Base-by-base conservation (phyloP, 2,888 invertebrate genomes). In the Dolichopus griseipennis region DNA sequence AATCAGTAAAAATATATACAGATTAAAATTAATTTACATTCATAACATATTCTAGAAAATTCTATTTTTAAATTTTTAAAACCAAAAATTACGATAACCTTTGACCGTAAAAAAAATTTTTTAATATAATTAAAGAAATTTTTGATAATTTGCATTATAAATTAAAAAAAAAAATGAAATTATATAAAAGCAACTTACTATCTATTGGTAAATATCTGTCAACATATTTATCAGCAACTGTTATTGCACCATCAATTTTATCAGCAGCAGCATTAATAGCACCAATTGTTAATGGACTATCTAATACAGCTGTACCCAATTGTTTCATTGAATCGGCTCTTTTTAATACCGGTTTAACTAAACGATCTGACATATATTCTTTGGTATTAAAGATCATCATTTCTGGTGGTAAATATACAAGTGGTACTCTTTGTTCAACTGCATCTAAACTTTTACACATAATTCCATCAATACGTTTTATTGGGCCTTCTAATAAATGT, bases 261-360 rank as follows among this genome's bases (percentile, higher is more conserved):
- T 88, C 87, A 0, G 89, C 92, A 0, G 92, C 92, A 72, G 85
- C 90, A 1, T 77, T 75, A 12, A 52, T 18, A 0, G 92, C 92
- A 72, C 85, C 90, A 2, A 85, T 85, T 0, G 91, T 90, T 65
- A 91, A 85, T 67, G 89, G 85, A 70, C 88, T 91, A 74, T 88
- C 86, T 73, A 89, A 80, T 12, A 90, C 88, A 0, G 87, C 87
- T 4, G 84, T 84, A 1, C 91, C 90, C 69, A 92, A 85, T 77
- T 90, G 88, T 77, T 91, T 92, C n/a, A 92, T 88, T 0, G 92
- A 92, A 81, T 90, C 91, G 2, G 92, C 92, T 63, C 92, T 85
- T 71, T 89, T 89, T 37, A 92, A 79, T n/a, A 89, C 88, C 10
- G 89, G 89, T 68, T 82, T 84, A 6, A 88, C 87, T 65, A 89